These are phyloP conservation scores for Semnornis frantzii DNA, from an alignment of 2,113 vertebrate species.

Conservation along the genomic window DNA sequence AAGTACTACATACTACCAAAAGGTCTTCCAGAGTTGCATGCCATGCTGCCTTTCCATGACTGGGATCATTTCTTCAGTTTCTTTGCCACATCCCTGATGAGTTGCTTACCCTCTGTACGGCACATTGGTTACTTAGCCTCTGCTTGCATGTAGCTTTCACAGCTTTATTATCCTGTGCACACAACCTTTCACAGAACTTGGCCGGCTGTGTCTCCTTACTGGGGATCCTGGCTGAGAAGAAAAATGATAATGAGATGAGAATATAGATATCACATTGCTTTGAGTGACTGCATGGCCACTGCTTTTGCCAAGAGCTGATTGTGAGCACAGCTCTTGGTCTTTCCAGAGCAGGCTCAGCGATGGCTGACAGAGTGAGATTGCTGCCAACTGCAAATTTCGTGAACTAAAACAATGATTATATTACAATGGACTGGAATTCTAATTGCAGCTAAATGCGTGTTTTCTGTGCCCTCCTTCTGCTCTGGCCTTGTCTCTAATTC, in stretches of 20 bases:
- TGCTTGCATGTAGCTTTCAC: not conserved
- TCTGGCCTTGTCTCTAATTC: slow-evolving; percentile 22
- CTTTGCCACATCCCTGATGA: not conserved
- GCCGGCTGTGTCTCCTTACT: not conserved
- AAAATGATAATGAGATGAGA: slow-evolving; percentile 48
- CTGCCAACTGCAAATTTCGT: slow-evolving; percentile 58
- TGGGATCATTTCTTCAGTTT: not conserved
- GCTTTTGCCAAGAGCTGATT: slow-evolving; percentile 54
- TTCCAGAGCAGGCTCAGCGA: slow-evolving; percentile 17
- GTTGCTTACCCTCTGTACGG: not conserved
- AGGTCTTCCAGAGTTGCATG: not conserved
- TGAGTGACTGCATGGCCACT: slow-evolving; percentile 27
- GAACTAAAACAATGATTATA: slow-evolving; percentile 50
- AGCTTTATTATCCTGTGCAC: not conserved
- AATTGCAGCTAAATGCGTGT: slow-evolving; percentile 39
- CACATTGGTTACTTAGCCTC: not conserved
- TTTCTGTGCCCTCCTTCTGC: slow-evolving; percentile 38
- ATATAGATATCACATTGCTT: slow-evolving; percentile 48
- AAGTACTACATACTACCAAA: not conserved
- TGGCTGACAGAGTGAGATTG: not conserved
- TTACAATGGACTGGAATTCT: slow-evolving; percentile 60
- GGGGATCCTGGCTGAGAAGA: slow-evolving; percentile 12
- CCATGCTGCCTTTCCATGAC: not conserved
- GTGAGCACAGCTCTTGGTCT: slow-evolving; percentile 14
- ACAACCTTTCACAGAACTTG: not conserved